Base-by-base conservation (phyloP, 2,113 vertebrate species). In the Syngnathus floridae region DNA sequence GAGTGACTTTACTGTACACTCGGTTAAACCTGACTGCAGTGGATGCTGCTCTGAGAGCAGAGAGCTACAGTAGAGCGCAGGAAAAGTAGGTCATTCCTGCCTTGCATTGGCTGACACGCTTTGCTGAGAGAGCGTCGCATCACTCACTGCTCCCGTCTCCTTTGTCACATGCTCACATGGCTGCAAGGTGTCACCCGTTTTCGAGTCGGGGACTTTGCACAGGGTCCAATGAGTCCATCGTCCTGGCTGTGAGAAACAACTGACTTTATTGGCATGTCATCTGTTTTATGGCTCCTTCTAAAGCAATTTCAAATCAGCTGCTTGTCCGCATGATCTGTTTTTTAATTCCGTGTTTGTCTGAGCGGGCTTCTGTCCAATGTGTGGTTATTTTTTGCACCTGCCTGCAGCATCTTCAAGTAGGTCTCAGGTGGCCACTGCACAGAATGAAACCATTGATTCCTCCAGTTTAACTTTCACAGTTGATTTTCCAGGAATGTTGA, bases 1-100 rank as follows among this genome's bases (percentile, higher is more conserved):
- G 58, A 86, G 87, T 86, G 85, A 72, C 82, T 88, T 85, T 78
- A 85, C 85, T 86, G 84, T 83, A 86, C 85, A 89, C 87, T 84
- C 83, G 75, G 82, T 65, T 86, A 75, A 82, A 85, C 79, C 69
- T 70, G 73, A 76, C 83, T 83, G 77, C 70, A 73, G 35, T 85
- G 75, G 76, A 83, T 79, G 82, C 75, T 75, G 48, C 79, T 71
- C 49, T 71, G 74, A 60, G 67, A 76, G 72, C 65, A 12, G 31
- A 79, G 77, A 67, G 74, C 79, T 82, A 78, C 85, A 76, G 78
- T 84, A 69, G 74, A 66, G 65, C 74, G 70, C 43, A 46, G 67
- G 74, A 72, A 89, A 91, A 90, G 85, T 91, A 91, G 90, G 88
- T 90, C 90, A 91, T 67, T 43, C 67, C 45, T 75, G 79, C 80